Evolutionary conservation across 2,797 vertebrate species (phyloP), one percentile per base, ranked within the genome.

Genomic region (Cirrhinus molitorella): DNA sequence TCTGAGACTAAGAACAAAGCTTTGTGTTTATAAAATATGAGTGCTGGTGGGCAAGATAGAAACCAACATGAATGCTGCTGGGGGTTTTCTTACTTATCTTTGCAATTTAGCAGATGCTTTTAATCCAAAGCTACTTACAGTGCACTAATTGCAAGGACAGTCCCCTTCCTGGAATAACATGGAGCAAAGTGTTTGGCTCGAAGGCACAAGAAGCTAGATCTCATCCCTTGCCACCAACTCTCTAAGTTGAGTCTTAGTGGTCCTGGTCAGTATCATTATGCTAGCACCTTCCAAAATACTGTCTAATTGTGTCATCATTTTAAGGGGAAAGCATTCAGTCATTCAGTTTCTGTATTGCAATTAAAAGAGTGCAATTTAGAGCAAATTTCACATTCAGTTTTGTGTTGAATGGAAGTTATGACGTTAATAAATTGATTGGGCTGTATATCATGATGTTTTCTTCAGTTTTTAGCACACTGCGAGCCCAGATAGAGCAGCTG

Each of bases 41-140:
- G 43, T 71, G 28, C 75, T 71, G 65, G 37, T 7, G 13, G 63
- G 23, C 51, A 78, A 71, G 63, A 71, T 16, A 71, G 65, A 78
- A 78, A 78, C 66, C 53, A 78, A 78, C 82, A 70, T 74, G 70
- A 73, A 65, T 77, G 25, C 82, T 71, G 28, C 74, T 59, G 66
- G 74, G 74, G 66, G 5, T 71, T 83, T 78, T 61, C 49, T 76
- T 75, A 83, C 81, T 83, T 59, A 67, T 70, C 74, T 83, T 78
- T 70, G 82, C 53, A 53, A 83, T 83, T 83, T 83, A 83, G 74
- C 74, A 51, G 74, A 83, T 51, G 82, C 82, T 83, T 78, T 78
- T 83, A 78, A 83, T 83, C 53, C 66, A 71, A 63, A 70, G 28
- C 82, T 83, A 71, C 66, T 83, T 78, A 71, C 65, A 83, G 65